Evolutionary conservation across 2,113 vertebrate genomes (phyloP), one percentile per base, ranked within the genome.

Genomic region (Xiphophorus maculatus): DNA sequence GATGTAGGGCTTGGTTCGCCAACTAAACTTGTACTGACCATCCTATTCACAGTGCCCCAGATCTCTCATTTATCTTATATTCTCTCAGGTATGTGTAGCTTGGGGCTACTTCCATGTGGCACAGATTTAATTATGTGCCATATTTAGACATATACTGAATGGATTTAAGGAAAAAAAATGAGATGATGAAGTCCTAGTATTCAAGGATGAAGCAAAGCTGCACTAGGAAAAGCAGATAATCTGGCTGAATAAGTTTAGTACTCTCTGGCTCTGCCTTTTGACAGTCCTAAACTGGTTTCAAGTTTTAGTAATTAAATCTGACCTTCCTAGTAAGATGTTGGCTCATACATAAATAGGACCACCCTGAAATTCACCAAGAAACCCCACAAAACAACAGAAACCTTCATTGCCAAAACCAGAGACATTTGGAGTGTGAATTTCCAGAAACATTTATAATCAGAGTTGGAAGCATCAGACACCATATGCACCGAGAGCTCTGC

Each of bases 241-340:
- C 77, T 82, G 76, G 61, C 67, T 73, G 80, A 87, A 68, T 82
- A 83, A 77, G 73, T 71, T 68, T 73, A 81, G 62, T 69, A 63
- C 48, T 81, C 42, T 91, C 77, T 82, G 85, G 69, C 61, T 91
- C 74, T 81, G 87, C 66, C 80, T 80, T 79, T 66, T 82, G 77
- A 91, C 89, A 87, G 80, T 76, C 80, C 51, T 27, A 76, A 64
- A 84, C 71, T 89, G 80, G 79, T 83, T 73, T 80, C 51, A 32
- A 73, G 44, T 95, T 94, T 81, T 93, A 95, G 94, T 96, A 96
- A 97, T 97, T 96, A 95, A 96, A 97, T 96, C 95, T 96, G 93
- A 93, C 92, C 89, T 61, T 83, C 70, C 93, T 94, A 92, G 90
- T 91, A 92, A 87, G 88, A 93, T 96, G 94, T 91, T 93, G 95